phyloP scores from a whole-genome alignment of 2,113 vertebrate species.

The Dipodomys merriami region DNA sequence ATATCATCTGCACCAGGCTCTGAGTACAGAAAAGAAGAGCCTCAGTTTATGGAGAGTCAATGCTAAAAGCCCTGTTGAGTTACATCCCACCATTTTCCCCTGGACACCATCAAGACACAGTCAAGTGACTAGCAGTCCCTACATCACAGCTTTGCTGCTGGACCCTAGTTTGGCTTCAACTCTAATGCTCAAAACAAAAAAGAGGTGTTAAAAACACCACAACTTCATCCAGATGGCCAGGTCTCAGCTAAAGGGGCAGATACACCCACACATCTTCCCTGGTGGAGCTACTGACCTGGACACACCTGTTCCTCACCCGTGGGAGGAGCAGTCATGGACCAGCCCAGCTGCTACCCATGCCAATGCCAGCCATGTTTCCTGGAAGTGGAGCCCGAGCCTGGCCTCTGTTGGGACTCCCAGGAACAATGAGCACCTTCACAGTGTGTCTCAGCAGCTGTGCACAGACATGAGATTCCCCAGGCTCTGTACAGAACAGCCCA shows the following conservation, averaged over 20 bases:
- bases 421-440: background rate
- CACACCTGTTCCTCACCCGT: rapidly evolving
- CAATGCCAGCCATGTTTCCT: rapidly evolving
- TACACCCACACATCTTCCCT: background rate
- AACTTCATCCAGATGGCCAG: rapidly evolving
- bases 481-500: background rate
- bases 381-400: background rate
- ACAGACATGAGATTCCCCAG: background rate
- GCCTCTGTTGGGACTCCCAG: too few species aligned
- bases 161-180: background rate
- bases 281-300: rapidly evolving
- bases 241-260: background rate
- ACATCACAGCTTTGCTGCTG: too few species aligned
- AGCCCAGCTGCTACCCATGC: background rate
- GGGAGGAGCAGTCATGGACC: rapidly evolving
- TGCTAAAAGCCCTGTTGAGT: rapidly evolving
- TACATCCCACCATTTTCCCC: background rate
- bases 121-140: too few species aligned
- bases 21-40: too few species aligned
- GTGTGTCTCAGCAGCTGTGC: background rate
- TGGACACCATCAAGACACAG: rapidly evolving
- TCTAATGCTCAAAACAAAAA: background rate
- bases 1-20: rapidly evolving
- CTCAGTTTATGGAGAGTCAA: rapidly evolving
- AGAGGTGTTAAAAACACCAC: background rate